A percentile compares a stretch with the other conserved stretches of the same genome.
phyloP scores from a whole-genome alignment of 2,888 invertebrate species.

The Xestia xanthographa region DNA sequence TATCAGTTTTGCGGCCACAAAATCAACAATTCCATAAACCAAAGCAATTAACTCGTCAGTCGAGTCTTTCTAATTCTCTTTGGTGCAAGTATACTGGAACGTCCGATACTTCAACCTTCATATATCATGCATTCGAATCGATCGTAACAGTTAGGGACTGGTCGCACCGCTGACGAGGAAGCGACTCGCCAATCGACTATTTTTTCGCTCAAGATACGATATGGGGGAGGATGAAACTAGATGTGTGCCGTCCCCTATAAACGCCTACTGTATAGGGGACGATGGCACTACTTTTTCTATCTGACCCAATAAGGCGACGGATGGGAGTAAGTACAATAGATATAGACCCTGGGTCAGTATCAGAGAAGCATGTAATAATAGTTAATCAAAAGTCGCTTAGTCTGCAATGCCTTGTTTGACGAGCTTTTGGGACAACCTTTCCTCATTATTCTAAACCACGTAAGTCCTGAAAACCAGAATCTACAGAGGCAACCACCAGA shows the following conservation, averaged over 20 bases:
- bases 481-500: not conserved
- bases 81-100: not conserved
- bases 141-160: slow-evolving; percentile 22
- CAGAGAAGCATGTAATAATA: not conserved
- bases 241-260: not conserved
- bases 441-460: not conserved
- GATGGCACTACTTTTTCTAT: no score
- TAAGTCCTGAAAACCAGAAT: not conserved
- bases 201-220: not conserved
- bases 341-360: not conserved
- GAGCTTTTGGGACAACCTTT: fast-evolving
- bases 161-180: not conserved
- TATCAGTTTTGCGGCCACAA: not conserved
- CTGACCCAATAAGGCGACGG: not conserved
- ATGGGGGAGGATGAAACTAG: not conserved
- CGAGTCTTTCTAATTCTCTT: slow-evolving; percentile 13
- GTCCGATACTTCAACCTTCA: slow-evolving; percentile 30
- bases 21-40: not conserved
- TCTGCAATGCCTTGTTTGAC: no score
- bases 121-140: slow-evolving; percentile 48
- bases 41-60: not conserved
- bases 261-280: not conserved
- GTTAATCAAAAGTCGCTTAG: not conserved
- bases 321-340: not conserved
- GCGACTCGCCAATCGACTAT: not conserved